A percentile compares a stretch with the other conserved stretches of the same genome.
phyloP scores from a whole-genome alignment of 1,140 invertebrate species.

The Micrasema longulum region DNA sequence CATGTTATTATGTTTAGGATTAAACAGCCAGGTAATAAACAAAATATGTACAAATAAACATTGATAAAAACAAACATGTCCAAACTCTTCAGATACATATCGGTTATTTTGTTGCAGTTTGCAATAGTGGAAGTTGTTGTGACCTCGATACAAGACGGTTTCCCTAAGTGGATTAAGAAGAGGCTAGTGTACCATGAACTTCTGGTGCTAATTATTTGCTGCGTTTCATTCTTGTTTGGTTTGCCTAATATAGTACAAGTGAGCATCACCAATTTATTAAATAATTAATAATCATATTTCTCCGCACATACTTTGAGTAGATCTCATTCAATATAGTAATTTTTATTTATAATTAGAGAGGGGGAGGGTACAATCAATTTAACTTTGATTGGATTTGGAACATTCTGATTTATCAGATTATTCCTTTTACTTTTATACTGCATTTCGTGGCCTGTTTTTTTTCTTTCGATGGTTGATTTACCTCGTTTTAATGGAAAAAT shows the following conservation, averaged over 20 bases:
- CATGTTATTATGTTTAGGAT: conserved; percentile 88
- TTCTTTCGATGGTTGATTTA: too few species aligned
- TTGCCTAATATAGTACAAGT: conserved; percentile 87
- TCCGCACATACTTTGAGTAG: background rate
- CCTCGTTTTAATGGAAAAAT: too few species aligned
- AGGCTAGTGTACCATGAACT: conserved; percentile 88
- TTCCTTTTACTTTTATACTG: too few species aligned
- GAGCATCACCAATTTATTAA: conserved; percentile 50
- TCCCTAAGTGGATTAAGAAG: conserved; percentile 84
- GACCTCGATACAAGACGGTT: conserved; percentile 91
- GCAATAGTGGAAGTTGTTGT: conserved; percentile 93
- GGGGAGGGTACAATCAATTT: too few species aligned
- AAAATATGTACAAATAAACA: background rate
- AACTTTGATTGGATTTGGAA: too few species aligned
- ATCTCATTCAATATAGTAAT: background rate
- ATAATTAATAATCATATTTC: too few species aligned
- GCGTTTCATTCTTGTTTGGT: conserved; percentile 85
- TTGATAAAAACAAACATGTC: conserved; percentile 27
- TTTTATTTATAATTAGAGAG: too few species aligned
- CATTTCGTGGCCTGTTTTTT: too few species aligned
- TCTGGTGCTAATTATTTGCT: conserved; percentile 84
- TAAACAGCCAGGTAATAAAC: conserved; percentile 87
- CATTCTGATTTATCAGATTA: too few species aligned
- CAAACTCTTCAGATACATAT: background rate
- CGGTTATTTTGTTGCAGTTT: conserved; percentile 72